phyloP scores from a whole-genome alignment of 2,113 vertebrate genomes.

The Rana temporaria region DNA sequence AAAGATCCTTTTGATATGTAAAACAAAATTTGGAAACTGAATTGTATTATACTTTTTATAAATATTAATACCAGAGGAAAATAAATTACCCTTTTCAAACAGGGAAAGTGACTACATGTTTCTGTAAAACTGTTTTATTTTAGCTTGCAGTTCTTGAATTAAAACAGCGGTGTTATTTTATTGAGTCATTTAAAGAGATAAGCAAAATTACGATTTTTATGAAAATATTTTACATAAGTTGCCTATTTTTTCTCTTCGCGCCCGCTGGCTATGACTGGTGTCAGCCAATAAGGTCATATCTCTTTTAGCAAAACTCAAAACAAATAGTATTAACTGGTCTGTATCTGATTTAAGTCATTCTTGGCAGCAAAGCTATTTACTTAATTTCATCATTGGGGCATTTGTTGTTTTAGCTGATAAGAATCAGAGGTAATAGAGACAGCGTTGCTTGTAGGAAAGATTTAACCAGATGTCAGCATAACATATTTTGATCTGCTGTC shows the following conservation, averaged over 20 bases:
- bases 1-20: no score
- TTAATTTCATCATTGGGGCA: constrained; percentile 13
- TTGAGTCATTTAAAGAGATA: no score
- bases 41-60: no score
- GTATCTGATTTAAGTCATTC: constrained; percentile 19
- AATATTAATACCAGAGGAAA: no score
- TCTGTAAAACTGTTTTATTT: no score
- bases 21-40: no score
- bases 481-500: constrained; percentile 2
- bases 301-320: neutral
- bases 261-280: neutral
- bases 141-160: no score
- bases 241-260: neutral
- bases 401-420: constrained; percentile 40
- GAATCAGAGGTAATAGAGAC: constrained; percentile 16
- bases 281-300: constrained; percentile 22
- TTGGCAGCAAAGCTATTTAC: constrained; percentile 36
- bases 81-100: no score
- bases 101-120: no score
- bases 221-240: neutral
- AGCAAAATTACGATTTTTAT: neutral
- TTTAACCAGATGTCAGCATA: neutral
- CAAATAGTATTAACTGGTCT: constrained; percentile 24
- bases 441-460: neutral
- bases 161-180: no score